Conservation (phyloP, 92 coral and sea anemone genomes). For the Metridium senile region DNA sequence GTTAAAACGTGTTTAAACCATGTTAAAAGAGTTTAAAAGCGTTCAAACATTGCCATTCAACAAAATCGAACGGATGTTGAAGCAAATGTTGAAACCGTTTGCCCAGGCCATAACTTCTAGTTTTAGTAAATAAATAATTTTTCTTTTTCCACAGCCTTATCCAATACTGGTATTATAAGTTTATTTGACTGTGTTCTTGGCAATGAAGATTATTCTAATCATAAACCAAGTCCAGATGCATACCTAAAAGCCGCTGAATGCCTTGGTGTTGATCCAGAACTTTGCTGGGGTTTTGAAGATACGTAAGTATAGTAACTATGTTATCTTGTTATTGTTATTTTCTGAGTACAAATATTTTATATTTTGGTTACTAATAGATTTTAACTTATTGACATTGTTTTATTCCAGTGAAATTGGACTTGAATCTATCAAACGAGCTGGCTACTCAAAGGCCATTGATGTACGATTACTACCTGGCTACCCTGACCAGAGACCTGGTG, state of each 20-base stretch:
- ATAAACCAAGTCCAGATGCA: constrained; percentile 94
- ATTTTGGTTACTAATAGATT: background rate
- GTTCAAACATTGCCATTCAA: too few relatives aligned
- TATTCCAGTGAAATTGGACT: constrained; percentile 93
- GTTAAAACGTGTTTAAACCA: too few relatives aligned
- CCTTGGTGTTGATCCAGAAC: constrained; percentile 78
- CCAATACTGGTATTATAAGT: constrained; percentile 67
- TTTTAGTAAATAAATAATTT: too few relatives aligned
- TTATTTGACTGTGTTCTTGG: constrained; percentile 89
- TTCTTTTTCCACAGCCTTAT: constrained; percentile 83
- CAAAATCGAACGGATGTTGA: too few relatives aligned
- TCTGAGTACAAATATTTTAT: background rate
- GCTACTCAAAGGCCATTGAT: constrained; percentile 72
- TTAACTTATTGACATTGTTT: too few relatives aligned
- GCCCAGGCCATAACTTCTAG: too few relatives aligned
- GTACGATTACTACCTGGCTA: constrained; percentile 85
- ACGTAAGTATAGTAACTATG: constrained; percentile 66
- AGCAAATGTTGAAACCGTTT: too few relatives aligned
- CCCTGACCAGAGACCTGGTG: constrained; percentile 53
- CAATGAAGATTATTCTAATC: constrained; percentile 87
- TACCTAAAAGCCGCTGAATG: constrained; percentile 82
- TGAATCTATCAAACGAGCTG: constrained; percentile 83
- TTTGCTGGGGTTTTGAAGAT: constrained; percentile 99
- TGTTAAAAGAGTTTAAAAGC: too few relatives aligned
- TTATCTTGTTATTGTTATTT: background rate